Percentiles rank a stretch among this genome's conserved stretches.
Evolutionary conservation across 2,888 invertebrate species (phyloP).

Genomic region (Eugnorisma glareosa): DNA sequence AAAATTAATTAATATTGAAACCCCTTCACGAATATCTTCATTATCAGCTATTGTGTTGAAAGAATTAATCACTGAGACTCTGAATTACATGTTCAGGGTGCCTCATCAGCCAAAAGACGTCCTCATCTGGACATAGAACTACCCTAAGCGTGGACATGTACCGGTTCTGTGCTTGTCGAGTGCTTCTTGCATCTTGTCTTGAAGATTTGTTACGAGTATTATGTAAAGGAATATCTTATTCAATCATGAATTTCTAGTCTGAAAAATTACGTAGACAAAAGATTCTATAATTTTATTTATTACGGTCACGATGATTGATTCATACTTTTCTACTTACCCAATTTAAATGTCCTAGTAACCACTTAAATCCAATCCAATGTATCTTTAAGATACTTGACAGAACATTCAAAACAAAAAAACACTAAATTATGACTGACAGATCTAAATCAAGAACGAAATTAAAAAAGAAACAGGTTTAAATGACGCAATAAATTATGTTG

Average conservation of each 20-base stretch:
- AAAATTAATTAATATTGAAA: neutral
- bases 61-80: neutral
- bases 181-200: neutral
- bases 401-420: constrained; percentile 1
- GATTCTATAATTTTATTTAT: neutral
- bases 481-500: constrained; percentile 34
- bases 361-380: neutral
- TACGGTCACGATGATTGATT: neutral
- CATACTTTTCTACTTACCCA: neutral
- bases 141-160: neutral
- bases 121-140: neutral
- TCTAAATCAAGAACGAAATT: constrained; percentile 22
- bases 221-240: neutral
- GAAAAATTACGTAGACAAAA: neutral
- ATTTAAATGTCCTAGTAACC: neutral
- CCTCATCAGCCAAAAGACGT: neutral
- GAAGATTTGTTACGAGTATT: neutral
- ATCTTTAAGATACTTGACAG: neutral
- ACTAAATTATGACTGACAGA: constrained; percentile 26
- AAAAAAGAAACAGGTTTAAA: constrained; percentile 34
- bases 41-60: neutral
- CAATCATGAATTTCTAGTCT: neutral
- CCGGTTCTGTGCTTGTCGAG: neutral
- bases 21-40: neutral
- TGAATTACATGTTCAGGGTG: neutral